Evolutionary conservation across 2,888 invertebrate species (phyloP), one percentile per base, ranked within the genome.

Genomic region (Latrodectus hesperus): DNA sequence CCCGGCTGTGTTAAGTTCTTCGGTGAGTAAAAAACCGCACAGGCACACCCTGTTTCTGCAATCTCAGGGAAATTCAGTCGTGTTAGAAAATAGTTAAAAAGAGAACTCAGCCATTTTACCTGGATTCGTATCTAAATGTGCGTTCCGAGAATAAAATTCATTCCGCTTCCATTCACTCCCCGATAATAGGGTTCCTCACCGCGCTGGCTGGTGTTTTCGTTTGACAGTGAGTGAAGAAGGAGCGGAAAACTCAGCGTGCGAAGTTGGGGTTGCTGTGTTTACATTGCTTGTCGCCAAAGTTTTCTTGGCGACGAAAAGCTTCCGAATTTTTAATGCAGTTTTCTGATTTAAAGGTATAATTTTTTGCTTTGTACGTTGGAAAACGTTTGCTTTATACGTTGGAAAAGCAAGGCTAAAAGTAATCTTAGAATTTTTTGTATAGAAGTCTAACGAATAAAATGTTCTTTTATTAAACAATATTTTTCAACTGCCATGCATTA

Each of bases 261-360:
- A 67, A 26, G 9, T 12, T n/a, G 77, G 81, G 86, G 86, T 87
- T 87, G 81, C 81, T 64, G 71, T 75, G 80, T 85, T 85, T 85
- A 74, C 70, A 64, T 53, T 38, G 26, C 26, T 70, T 60, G 52
- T 17, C 81, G 71, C 64, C 53, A 74, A 81, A 16, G 16, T 52
- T 70, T n/a, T 26, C 38, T n/a, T 70, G 76, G 52, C 64, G 12
- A 8, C 10, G 60, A 60, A 10, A 16, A 12, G 60, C n/a, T 60
- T 12, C 14, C 60, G 60, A n/a, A 11, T 60, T 60, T n/a, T 60
- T 60, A n/a, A 60, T 60, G 60, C 60, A 60, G 60, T 60, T 12
- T 0, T 60, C 60, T 14, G n/a, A 16, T 60, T 60, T n/a, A 12
- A 0, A 38, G 1, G 2, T 38, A 1, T 6, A 6, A 38, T 38